These are phyloP conservation scores for Ramazzottius varieornatus DNA, from an alignment of 2,888 invertebrate genomes.

Conservation along the genomic window DNA sequence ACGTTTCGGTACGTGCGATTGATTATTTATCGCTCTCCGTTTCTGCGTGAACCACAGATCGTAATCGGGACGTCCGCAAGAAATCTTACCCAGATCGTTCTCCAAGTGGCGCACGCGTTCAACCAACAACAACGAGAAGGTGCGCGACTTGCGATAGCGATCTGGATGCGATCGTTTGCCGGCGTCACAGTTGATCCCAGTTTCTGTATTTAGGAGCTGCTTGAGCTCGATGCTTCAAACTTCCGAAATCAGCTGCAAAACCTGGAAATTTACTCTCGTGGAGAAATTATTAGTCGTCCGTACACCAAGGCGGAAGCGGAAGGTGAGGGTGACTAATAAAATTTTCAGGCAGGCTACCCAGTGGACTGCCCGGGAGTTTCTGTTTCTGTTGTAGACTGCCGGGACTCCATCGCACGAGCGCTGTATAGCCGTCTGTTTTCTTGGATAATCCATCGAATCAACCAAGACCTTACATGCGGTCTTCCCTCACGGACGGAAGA, in stretches of 20 bases:
- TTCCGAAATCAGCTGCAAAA: constrained; percentile 8
- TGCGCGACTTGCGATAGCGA: too few relatives aligned
- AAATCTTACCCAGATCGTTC: too few relatives aligned
- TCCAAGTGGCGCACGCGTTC: too few relatives aligned
- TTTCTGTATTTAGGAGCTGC: too few relatives aligned
- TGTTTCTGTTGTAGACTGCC: neutral
- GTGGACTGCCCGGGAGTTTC: too few relatives aligned
- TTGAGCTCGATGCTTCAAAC: too few relatives aligned
- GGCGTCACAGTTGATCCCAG: too few relatives aligned
- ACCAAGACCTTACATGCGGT: neutral
- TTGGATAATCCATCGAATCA: neutral
- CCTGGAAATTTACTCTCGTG: constrained; percentile 16
- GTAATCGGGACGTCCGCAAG: too few relatives aligned
- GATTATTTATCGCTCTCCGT: neutral
- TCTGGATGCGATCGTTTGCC: too few relatives aligned
- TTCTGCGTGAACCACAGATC: too few relatives aligned
- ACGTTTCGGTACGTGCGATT: neutral
- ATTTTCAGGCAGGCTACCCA: neutral
- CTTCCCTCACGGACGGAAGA: neutral
- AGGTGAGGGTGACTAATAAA: constrained; percentile 11
- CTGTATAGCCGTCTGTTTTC: neutral
- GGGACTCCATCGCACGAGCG: neutral
- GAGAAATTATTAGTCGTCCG: constrained; percentile 18
- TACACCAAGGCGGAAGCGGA: constrained; percentile 16
- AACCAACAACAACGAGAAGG: too few relatives aligned